Conservation (phyloP, 2,797 vertebrate genomes). For the Hypotaenidia okinawae region DNA sequence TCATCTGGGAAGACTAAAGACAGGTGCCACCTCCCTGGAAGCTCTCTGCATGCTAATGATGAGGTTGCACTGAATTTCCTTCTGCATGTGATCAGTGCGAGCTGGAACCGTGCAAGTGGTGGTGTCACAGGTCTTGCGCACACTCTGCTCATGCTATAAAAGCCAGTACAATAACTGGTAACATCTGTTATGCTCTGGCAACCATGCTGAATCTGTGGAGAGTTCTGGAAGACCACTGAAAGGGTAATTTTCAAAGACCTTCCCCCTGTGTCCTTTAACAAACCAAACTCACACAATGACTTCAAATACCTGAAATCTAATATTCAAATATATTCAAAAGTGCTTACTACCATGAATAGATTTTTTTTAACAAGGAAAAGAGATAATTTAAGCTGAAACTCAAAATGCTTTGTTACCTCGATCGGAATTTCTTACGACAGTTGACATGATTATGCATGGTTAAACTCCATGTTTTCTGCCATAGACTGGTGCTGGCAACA, state of each 20-base stretch:
- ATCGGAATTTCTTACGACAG: not conserved
- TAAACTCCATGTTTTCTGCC: not conserved
- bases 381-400: not conserved
- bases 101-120: not conserved
- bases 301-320: not conserved
- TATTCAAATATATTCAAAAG: not conserved
- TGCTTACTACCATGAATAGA: not conserved
- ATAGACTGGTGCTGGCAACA: not conserved
- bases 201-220: not conserved
- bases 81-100: not conserved
- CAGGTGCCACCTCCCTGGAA: not conserved
- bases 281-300: not conserved
- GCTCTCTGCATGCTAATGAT: not conserved
- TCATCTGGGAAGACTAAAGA: not conserved
- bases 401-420: not conserved
- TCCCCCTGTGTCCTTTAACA: not conserved
- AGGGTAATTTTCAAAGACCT: not conserved
- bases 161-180: not conserved
- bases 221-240: not conserved
- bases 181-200: not conserved
- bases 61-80: not conserved
- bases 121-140: accelerated
- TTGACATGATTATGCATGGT: not conserved
- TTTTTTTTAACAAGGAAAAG: not conserved
- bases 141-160: not conserved